Conservation (phyloP, 2,888 invertebrate genomes). For the Drosophila neonasuta region DNA sequence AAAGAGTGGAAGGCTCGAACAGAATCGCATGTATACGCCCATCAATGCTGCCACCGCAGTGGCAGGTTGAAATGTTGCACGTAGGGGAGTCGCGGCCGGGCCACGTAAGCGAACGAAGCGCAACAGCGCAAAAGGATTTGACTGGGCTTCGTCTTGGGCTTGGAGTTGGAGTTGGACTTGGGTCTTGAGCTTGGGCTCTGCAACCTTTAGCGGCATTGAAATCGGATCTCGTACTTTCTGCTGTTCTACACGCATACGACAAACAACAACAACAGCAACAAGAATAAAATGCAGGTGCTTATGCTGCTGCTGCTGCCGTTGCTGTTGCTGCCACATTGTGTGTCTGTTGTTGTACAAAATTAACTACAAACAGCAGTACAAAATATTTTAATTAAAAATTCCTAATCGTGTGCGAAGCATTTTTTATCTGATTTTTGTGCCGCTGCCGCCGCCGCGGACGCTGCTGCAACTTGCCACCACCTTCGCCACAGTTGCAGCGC, state of each 20-base stretch:
- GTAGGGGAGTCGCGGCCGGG: slow-evolving; percentile 51
- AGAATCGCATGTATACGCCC: slow-evolving; percentile 79
- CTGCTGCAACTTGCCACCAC: slow-evolving; percentile 17
- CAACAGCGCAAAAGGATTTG: slow-evolving; percentile 61
- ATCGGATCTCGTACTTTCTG: slow-evolving; percentile 76
- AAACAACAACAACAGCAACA: slow-evolving; percentile 55
- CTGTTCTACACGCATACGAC: slow-evolving; percentile 78
- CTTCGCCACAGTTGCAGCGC: slow-evolving; percentile 17
- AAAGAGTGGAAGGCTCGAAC: slow-evolving; percentile 70
- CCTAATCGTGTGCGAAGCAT: slow-evolving; percentile 83
- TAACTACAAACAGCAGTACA: slow-evolving; percentile 80
- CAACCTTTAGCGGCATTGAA: slow-evolving; percentile 67
- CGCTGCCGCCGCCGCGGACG: slow-evolving; percentile 12
- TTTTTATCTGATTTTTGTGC: slow-evolving; percentile 80
- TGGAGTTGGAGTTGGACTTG: too few relatives aligned
- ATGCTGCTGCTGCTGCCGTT: slow-evolving; percentile 33
- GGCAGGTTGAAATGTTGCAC: slow-evolving; percentile 79
- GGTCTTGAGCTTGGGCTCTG: slow-evolving; percentile 2
- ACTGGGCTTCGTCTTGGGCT: slow-evolving; percentile 6
- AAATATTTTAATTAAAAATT: slow-evolving; percentile 83
- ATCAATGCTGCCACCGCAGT: slow-evolving; percentile 79
- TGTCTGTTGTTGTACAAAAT: slow-evolving; percentile 73
- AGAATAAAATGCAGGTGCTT: slow-evolving; percentile 69
- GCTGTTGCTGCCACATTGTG: slow-evolving; percentile 58
- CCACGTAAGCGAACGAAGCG: slow-evolving; percentile 75